phyloP scores from a whole-genome alignment of 2,888 invertebrate species.

The Ariolimax columbianus region DNA sequence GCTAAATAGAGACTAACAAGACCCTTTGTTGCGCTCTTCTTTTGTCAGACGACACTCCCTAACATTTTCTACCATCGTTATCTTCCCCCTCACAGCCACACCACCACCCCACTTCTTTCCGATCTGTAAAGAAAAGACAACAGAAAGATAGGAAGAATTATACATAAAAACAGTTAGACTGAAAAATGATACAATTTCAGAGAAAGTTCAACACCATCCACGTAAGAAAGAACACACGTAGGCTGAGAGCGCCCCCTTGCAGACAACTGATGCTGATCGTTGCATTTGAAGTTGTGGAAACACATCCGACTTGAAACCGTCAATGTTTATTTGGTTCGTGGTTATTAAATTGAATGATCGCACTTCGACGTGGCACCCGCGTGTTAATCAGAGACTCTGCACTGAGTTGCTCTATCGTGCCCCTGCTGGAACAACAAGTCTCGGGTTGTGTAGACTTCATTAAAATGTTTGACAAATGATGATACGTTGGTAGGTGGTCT shows the following conservation, averaged over 20 bases:
- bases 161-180: background rate
- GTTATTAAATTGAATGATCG: constrained; percentile 48
- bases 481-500: constrained; percentile 14
- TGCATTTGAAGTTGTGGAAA: constrained; percentile 26
- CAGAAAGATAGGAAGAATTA: too few species aligned
- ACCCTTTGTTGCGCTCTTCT: too few species aligned
- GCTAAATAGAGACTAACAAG: too few species aligned
- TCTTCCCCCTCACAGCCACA: too few species aligned
- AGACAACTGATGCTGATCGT: background rate
- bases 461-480: constrained; percentile 34
- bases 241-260: background rate
- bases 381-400: constrained; percentile 34
- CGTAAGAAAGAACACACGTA: background rate
- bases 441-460: constrained; percentile 15
- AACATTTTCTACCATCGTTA: too few species aligned
- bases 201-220: constrained; percentile 17
- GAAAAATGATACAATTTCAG: constrained; percentile 40
- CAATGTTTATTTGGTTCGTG: constrained; percentile 27
- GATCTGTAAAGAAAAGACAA: too few species aligned
- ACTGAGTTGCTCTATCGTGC: background rate
- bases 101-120: too few species aligned
- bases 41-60: too few species aligned
- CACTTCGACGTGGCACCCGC: constrained; percentile 23
- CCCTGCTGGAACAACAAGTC: constrained; percentile 23
- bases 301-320: constrained; percentile 33